A percentile compares a stretch with the other conserved stretches of the same genome.
Conservation (phyloP, 2,797 vertebrate species). For the Acipenser ruthenus region DNA sequence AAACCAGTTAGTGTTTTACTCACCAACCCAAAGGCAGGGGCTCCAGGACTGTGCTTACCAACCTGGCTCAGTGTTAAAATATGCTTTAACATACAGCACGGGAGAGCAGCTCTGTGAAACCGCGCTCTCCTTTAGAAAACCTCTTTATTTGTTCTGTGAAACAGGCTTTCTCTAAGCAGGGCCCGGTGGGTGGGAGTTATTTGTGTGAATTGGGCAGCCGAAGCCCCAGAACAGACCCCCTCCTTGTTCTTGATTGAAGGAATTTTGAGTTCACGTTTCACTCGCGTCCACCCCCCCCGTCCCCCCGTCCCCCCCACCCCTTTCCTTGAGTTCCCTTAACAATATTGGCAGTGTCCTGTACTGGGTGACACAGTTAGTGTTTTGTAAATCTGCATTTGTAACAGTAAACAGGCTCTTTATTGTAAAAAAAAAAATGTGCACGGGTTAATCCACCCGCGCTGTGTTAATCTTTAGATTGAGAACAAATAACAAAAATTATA, state of each 20-base stretch:
- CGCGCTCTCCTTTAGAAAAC: background rate
- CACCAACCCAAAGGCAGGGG: too few species aligned
- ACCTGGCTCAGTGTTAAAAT: background rate
- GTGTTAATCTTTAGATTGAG: background rate
- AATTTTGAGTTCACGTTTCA: slow-evolving; percentile 4
- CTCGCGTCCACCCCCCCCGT: background rate
- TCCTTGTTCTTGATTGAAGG: slow-evolving; percentile 14
- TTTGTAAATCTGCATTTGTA: slow-evolving; percentile 7
- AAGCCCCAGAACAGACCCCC: slow-evolving; percentile 1
- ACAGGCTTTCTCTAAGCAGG: background rate
- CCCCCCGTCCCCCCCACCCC: slow-evolving; percentile 13
- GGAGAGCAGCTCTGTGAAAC: background rate
- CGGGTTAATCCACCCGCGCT: slow-evolving; percentile 26
- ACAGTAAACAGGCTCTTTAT: slow-evolving; percentile 40
- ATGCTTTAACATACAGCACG: background rate
- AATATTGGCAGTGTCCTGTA: slow-evolving; percentile 51
- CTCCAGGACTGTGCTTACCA: too few species aligned
- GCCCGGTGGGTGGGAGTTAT: slow-evolving; percentile 32
- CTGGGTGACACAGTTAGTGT: slow-evolving; percentile 40
- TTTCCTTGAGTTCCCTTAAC: slow-evolving; percentile 42
- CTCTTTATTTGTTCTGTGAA: background rate
- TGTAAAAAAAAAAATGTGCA: slow-evolving; percentile 41
- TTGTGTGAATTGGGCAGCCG: too few species aligned
- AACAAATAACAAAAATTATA: background rate
- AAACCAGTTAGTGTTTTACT: too few species aligned